Conservation (phyloP, 2,113 vertebrate genomes). For the Sclerurus mexicanus region DNA sequence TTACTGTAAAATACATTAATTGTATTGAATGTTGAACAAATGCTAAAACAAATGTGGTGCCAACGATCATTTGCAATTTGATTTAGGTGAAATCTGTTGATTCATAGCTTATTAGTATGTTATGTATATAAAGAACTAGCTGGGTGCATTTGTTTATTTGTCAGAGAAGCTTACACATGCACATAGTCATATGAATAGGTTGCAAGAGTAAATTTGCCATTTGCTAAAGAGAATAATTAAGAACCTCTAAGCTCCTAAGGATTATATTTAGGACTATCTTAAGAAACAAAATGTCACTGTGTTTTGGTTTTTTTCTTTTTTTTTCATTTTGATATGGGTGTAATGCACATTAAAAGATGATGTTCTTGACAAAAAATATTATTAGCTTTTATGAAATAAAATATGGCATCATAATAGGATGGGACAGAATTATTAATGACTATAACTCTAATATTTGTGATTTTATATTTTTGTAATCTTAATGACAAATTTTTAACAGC, state of each 20-base stretch:
- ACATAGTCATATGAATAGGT: neutral
- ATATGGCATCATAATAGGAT: neutral
- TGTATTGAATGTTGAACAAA: neutral
- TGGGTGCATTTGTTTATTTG: neutral
- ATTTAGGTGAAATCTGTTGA: neutral
- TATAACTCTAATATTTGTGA: neutral
- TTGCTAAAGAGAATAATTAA: neutral
- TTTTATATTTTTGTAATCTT: neutral
- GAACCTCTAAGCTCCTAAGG: neutral
- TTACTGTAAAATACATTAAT: neutral
- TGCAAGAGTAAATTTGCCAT: neutral
- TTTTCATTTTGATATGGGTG: neutral
- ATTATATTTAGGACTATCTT: neutral
- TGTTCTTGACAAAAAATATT: neutral
- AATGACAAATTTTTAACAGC: neutral
- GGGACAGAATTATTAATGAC: neutral
- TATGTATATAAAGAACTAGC: neutral
- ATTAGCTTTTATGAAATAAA: neutral
- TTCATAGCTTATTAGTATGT: neutral
- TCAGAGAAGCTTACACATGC: neutral
- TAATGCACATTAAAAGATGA: neutral
- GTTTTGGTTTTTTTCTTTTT: neutral
- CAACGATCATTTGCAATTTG: neutral
- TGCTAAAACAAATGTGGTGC: neutral
- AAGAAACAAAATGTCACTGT: neutral